Evolutionary conservation across 2,888 invertebrate genomes (phyloP).

Genomic region (Platycnemis pennipes): DNA sequence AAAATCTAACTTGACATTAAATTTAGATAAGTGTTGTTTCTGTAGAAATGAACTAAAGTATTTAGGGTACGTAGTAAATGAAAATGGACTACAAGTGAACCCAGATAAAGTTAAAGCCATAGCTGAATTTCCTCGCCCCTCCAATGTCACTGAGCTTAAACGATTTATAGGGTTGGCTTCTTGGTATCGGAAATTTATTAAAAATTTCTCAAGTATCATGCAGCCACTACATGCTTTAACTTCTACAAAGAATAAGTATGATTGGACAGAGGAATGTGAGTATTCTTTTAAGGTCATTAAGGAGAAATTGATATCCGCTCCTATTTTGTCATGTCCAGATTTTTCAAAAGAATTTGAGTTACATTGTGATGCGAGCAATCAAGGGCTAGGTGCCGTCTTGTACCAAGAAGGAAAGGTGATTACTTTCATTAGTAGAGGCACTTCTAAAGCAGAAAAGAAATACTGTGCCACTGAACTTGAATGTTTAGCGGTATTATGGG

Average conservation of each 20-base stretch:
- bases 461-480: background rate
- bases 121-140: conserved; percentile 73
- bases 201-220: too few species aligned
- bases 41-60: conserved; percentile 73
- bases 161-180: conserved; percentile 75
- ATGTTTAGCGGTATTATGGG: background rate
- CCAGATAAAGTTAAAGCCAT: background rate
- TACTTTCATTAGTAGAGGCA: background rate
- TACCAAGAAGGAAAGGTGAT: conserved; percentile 57
- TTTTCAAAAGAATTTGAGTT: conserved; percentile 73
- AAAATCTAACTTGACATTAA: conserved; percentile 70
- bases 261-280: too few species aligned
- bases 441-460: background rate
- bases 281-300: conserved; percentile 73
- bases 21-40: conserved; percentile 72
- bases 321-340: conserved; percentile 72
- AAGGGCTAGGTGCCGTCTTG: conserved; percentile 69
- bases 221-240: too few species aligned
- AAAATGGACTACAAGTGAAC: conserved; percentile 71
- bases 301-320: conserved; percentile 69
- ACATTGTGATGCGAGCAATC: conserved; percentile 70
- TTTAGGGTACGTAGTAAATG: conserved; percentile 76
- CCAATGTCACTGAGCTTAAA: conserved; percentile 72
- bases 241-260: too few species aligned
- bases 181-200: conserved; percentile 75